These are phyloP conservation scores for Avahi laniger DNA, from an alignment of 2,797 vertebrate species.

Conservation along the genomic window DNA sequence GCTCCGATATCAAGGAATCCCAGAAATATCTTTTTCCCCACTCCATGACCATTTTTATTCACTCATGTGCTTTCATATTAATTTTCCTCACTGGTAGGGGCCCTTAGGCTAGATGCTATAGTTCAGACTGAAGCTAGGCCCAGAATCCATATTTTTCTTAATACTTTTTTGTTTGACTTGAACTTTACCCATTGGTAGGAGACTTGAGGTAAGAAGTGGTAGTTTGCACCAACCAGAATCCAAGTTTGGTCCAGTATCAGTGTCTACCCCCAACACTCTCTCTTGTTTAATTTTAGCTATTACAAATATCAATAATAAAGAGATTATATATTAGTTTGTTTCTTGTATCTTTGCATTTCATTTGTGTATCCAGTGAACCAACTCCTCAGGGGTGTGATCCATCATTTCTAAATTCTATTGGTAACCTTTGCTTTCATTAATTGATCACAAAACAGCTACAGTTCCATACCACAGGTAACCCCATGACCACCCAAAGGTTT, in stretches of 20 bases:
- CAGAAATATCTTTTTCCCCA: neutral
- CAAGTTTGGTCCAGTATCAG: neutral
- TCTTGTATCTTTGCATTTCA: neutral
- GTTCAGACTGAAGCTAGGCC: neutral
- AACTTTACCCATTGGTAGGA: neutral
- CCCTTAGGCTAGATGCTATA: neutral
- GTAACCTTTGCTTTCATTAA: neutral
- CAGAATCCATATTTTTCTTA: neutral
- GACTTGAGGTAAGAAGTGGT: neutral
- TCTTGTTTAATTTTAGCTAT: neutral
- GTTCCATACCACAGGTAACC: neutral
- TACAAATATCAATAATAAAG: neutral
- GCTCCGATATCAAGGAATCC: neutral
- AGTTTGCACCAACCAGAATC: neutral
- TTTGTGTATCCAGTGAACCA: neutral
- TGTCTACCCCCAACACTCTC: neutral
- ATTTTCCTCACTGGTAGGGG: neutral
- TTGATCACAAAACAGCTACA: neutral
- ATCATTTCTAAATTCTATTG: neutral
- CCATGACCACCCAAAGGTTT: neutral
- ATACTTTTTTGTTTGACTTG: neutral
- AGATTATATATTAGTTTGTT: neutral
- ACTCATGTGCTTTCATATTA: neutral
- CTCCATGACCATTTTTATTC: neutral
- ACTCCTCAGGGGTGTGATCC: neutral